Conservation (phyloP, 2,888 invertebrate genomes). For the Cylloceria caligata region DNA sequence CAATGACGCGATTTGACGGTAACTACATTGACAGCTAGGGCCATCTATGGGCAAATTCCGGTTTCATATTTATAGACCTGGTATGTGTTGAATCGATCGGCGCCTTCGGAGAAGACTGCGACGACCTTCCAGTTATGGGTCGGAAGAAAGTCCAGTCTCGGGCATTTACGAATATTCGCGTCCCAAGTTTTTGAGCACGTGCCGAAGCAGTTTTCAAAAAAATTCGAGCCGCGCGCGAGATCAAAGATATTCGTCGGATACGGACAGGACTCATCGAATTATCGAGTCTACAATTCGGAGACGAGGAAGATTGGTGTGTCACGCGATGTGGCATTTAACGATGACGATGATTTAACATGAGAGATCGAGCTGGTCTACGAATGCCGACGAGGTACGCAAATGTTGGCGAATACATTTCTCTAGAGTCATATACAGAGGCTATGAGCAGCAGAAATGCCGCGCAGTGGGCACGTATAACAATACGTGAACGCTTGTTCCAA, state of each 20-base stretch:
- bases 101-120: conserved; percentile 34
- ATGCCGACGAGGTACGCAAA: too few relatives aligned
- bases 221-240: conserved; percentile 6
- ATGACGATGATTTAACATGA: too few relatives aligned
- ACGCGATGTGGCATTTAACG: conserved; percentile 33
- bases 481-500: too few relatives aligned
- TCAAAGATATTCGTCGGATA: conserved; percentile 45
- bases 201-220: conserved; percentile 27
- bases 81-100: conserved; percentile 69
- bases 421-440: too few relatives aligned
- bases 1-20: too few relatives aligned
- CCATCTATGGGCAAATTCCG: too few relatives aligned
- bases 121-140: conserved; percentile 60
- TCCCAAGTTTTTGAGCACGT: conserved; percentile 4
- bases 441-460: too few relatives aligned
- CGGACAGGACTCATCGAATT: conserved; percentile 59
- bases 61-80: too few relatives aligned
- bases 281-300: conserved; percentile 44
- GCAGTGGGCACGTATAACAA: too few relatives aligned
- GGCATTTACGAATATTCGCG: conserved; percentile 13
- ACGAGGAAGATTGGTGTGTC: conserved; percentile 32
- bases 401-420: too few relatives aligned
- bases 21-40: too few relatives aligned
- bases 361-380: too few relatives aligned
- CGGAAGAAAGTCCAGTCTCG: conserved; percentile 8